These are phyloP conservation scores for Drosophila auraria DNA, from an alignment of 1,140 invertebrate genomes.

Conservation along the genomic window DNA sequence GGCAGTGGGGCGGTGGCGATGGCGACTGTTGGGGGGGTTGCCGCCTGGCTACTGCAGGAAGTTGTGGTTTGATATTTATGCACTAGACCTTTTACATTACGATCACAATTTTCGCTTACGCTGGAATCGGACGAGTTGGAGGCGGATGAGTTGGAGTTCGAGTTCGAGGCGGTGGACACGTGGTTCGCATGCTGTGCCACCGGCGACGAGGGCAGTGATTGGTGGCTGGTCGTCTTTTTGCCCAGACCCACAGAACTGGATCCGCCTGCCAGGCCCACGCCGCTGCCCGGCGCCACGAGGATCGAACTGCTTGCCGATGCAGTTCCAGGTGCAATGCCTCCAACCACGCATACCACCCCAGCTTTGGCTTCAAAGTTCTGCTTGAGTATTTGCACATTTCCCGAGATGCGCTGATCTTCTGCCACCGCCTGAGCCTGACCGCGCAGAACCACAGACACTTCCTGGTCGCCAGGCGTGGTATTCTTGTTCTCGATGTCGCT, in stretches of 20 bases:
- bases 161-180: slow-evolving; percentile 32
- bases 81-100: slow-evolving; percentile 90
- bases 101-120: slow-evolving; percentile 86
- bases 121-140: slow-evolving; percentile 75
- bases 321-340: slow-evolving; percentile 44
- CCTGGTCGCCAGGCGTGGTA: slow-evolving; percentile 48
- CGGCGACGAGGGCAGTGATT: slow-evolving; percentile 84
- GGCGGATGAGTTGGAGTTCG: slow-evolving; percentile 51
- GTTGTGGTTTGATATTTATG: slow-evolving; percentile 89
- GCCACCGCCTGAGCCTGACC: slow-evolving; percentile 31
- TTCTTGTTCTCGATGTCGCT: slow-evolving; percentile 84
- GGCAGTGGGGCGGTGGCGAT: slow-evolving; percentile 47
- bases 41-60: slow-evolving; percentile 65
- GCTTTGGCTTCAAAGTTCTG: slow-evolving; percentile 94
- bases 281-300: slow-evolving; percentile 18
- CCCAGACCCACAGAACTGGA: neutral
- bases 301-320: slow-evolving; percentile 71
- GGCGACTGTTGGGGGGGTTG: slow-evolving; percentile 44
- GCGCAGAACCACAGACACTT: slow-evolving; percentile 55
- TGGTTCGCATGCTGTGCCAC: slow-evolving; percentile 80
- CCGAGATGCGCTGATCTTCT: slow-evolving; percentile 85
- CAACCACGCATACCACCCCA: slow-evolving; percentile 68
- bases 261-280: neutral
- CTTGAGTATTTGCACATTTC: slow-evolving; percentile 92
- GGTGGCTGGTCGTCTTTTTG: slow-evolving; percentile 65